Evolutionary conservation across 1,140 invertebrate genomes (phyloP), one percentile per base, ranked within the genome.

Genomic region (Eumeta japonica): DNA sequence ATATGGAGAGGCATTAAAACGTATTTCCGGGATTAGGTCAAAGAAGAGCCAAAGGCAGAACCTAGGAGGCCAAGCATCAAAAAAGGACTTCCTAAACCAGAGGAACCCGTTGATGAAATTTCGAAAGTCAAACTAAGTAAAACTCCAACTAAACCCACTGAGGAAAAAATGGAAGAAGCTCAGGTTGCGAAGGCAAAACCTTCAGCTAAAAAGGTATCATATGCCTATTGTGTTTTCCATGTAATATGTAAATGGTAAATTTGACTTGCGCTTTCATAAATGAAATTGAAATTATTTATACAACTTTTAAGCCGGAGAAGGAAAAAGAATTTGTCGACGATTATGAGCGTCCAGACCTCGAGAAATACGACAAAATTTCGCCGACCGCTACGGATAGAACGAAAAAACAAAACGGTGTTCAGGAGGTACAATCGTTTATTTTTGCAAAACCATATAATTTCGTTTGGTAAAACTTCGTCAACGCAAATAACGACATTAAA

Each of bases 21-120:
- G 13, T 15, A 14, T n/a, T n/a, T n/a, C n/a, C 15, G 16, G n/a
- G 14, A 33, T 33, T 33, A 33, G 20, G 20, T 35, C 10, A 13
- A 58, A 39, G 57, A 58, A 41, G 67, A 74, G 50, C 57, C 62
- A 43, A 58, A 52, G 16, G 11, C 35, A 35, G 49, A 56, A 53
- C 46, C 62, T 35, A 79, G 75, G 58, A 68, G 72, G 45, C 60
- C 65, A 55, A 80, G 77, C 35, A 59, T 74, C 29, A 74, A 70
- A 53, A 71, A 70, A 27, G 57, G 63, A 55, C 59, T 80, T 47
- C 75, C 76, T 28, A 81, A 78, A 72, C 58, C 63, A 38, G 76
- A 78, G 52, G 68, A 77, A 52, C 77, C 81, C 48, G 60, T 77
- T 55, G 82, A 82, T 46, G 70, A 74, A 49, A 33, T 74, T 35